A percentile compares a stretch with the other conserved stretches of the same genome.
Conservation (phyloP, 2,888 invertebrate genomes). For the Augochlorella aurata region DNA sequence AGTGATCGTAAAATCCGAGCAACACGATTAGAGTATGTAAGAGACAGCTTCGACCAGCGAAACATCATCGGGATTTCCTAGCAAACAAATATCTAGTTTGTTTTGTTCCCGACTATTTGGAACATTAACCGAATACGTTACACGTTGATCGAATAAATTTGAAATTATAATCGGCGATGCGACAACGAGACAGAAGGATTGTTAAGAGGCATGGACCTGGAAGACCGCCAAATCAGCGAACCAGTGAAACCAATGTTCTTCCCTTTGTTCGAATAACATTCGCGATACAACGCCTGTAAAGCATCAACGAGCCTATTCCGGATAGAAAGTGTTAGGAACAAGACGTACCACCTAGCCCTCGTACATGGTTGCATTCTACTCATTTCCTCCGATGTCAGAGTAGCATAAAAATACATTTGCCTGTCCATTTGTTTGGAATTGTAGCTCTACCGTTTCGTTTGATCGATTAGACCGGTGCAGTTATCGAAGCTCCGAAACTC, state of each 20-base stretch:
- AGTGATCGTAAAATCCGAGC: neutral
- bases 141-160: too few species aligned
- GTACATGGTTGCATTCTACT: constrained; percentile 77
- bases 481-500: constrained; percentile 6
- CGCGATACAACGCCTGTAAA: neutral
- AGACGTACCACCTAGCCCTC: constrained; percentile 78
- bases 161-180: too few species aligned
- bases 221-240: neutral
- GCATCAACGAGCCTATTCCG: neutral
- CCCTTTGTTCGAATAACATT: neutral
- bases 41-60: neutral
- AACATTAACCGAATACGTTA: too few species aligned
- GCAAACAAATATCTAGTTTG: too few species aligned
- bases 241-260: neutral
- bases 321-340: constrained; percentile 45
- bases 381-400: constrained; percentile 77
- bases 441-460: constrained; percentile 26
- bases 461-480: constrained; percentile 17
- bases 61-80: too few species aligned
- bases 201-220: neutral
- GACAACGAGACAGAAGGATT: too few species aligned
- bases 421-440: constrained; percentile 53
- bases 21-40: neutral
- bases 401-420: constrained; percentile 74
- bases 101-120: too few species aligned